Base-by-base conservation (phyloP, 1,140 invertebrate genomes). In the Lasaia peninsularis region DNA sequence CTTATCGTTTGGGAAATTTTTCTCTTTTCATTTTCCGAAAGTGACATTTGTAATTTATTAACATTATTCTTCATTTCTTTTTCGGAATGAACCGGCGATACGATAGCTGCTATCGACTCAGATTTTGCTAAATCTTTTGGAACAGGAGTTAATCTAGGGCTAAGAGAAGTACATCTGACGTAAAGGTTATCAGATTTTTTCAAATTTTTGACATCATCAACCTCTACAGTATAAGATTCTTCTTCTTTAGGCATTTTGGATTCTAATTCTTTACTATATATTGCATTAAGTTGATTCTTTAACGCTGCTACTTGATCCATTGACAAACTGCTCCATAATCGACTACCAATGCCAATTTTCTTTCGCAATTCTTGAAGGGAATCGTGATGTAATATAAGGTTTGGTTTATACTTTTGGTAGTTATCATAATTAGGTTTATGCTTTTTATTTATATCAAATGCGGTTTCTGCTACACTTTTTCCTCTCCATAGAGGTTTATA, bases 401-500 rank as follows among this genome's bases (percentile, higher is more conserved):
- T 54, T 12, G 60, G 62, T 35, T 74, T 52, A 32, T 61, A 71
- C 24, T 79, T 69, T 57, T 77, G n/a, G 28, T 20, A 32, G 72
- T 62, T 48, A 65, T 62, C 16, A 10, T 56, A 60, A 14, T 74
- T 55, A 53, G 60, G 54, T 61, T 81, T 71, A 67, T 86, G 88
- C 69, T 88, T 92, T 66, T 80, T 91, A 48, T 91, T 90, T 62
- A 96, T 92, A 52, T 88, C 93, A 63, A 91, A 92, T 3, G 94
- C 94, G 44, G 96, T 89, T 88, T 95, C 94, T 5, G 92, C 91
- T 0, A 96, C 95, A 5, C 95, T 96, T 65, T 90, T 94, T 11
- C 95, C 95, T 24, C 95, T 88, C 95, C 95, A 96, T n/a, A 95
- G 87, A 18, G 95, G 94, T 79, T 94, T 95, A 63, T 95, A 95